Evolutionary conservation across 2,113 vertebrate species (phyloP), one percentile per base, ranked within the genome.

Genomic region (Cynocephalus volans): DNA sequence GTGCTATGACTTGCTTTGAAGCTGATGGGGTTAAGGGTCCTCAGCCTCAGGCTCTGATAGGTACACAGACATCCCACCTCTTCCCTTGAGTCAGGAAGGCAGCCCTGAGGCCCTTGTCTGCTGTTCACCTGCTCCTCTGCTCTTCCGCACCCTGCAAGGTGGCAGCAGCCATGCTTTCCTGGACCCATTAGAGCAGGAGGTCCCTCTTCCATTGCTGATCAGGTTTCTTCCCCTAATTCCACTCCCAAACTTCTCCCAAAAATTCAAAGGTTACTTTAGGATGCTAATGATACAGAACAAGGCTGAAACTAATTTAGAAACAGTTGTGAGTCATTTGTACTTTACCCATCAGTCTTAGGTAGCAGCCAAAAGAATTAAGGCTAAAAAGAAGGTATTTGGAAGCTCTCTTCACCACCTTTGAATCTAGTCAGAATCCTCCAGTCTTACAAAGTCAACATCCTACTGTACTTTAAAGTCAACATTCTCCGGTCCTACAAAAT

Each of bases 91-190:
- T 45, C 15, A 4, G 21, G 56, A 60, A 82, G 50, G 24, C 19
- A 13, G 21, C 13, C 11, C 56, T 11, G 83, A 75, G 18, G 8
- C 36, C 31, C 19, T 19, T 13, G 3, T 5, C 6, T 92, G n/a
- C 9, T 1, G 10, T 69, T 13, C 24, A 33, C 33, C 72, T 73
- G 36, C 18, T 77, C 1, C 0, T 85, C 26, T 26, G 11, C 12
- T 52, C 23, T 76, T 5, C 72, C 26, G 23, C 14, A 18, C 48
- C 23, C 28, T 56, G 4, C 48, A 24, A 41, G 18, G 26, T 33
- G 8, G 33, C 8, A 62, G 4, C 0, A 0, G 2, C 11, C 24
- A 6, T 24, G 23, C 33, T 83, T 0, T 36, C 26, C 15, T 2
- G 31, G 45, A 60, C 28, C 14, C 31, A 0, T 7, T 3, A 5